A percentile compares a stretch with the other conserved stretches of the same genome.
phyloP scores from a whole-genome alignment of 2,113 vertebrate genomes.

The Hydropotes inermis region DNA sequence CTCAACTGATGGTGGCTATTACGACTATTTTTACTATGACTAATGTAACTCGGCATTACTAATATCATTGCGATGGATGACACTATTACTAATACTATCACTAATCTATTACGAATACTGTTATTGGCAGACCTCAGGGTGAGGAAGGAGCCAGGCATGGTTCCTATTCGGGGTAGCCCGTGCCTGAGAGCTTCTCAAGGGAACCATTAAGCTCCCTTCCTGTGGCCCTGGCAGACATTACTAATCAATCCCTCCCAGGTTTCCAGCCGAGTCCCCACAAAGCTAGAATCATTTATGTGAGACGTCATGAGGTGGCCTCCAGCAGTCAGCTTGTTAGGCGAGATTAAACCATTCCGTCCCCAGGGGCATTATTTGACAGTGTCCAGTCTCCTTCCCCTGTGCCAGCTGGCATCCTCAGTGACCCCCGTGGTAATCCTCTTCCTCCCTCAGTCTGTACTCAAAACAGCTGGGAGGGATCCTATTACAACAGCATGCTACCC shows the following conservation, averaged over 20 bases:
- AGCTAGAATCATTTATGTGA: not conserved
- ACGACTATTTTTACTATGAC: not conserved
- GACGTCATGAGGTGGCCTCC: not conserved
- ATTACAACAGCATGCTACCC: not conserved
- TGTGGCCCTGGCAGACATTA: not conserved
- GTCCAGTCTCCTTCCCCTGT: not conserved
- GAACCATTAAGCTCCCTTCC: not conserved
- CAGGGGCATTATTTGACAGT: not conserved
- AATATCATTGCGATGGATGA: not conserved
- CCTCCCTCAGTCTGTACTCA: not conserved
- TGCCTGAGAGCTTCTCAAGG: not conserved
- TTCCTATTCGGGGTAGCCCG: not conserved
- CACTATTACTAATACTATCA: not conserved
- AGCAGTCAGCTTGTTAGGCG: not conserved
- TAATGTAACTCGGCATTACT: not conserved
- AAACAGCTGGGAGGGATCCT: not conserved
- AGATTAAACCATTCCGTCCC: not conserved
- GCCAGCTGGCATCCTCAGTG: not conserved
- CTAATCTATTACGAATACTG: slow-evolving; percentile 3
- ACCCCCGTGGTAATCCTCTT: not conserved
- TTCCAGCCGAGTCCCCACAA: not conserved
- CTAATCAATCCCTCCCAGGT: not conserved
- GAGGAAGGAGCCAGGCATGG: not conserved
- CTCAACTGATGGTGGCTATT: not conserved
- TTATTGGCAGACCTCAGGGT: not conserved